A percentile compares a stretch with the other conserved stretches of the same genome.
These are phyloP conservation scores for Lathamus discolor DNA, from an alignment of 2,113 vertebrate species.

Conservation along the genomic window DNA sequence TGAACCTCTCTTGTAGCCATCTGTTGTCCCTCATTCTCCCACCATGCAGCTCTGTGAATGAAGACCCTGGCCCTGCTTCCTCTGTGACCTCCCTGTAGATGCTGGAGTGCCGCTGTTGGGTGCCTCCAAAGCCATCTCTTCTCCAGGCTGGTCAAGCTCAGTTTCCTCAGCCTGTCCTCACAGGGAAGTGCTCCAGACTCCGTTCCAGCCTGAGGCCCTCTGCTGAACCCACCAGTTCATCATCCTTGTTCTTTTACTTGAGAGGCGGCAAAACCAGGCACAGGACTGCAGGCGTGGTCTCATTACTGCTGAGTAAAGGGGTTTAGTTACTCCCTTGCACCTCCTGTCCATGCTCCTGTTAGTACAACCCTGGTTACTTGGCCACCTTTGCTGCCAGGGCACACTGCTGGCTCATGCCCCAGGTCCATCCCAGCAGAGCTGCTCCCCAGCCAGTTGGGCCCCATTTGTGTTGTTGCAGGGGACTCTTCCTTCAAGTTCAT, in stretches of 20 bases:
- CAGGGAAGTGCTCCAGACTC: neutral
- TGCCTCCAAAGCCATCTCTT: neutral
- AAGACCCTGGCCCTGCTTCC: neutral
- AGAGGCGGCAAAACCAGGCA: neutral
- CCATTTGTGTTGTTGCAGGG: neutral
- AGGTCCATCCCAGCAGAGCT: neutral
- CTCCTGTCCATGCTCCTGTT: neutral
- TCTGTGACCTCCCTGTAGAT: neutral
- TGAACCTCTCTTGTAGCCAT: neutral
- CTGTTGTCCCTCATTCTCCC: neutral
- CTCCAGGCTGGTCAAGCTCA: neutral
- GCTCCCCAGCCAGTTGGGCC: neutral
- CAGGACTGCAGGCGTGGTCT: neutral
- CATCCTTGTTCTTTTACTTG: neutral
- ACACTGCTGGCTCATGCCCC: neutral
- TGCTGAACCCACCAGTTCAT: neutral
- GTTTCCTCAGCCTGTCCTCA: neutral
- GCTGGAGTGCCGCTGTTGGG: neutral
- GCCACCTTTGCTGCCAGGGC: neutral
- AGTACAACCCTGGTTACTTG: neutral
- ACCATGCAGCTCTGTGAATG: neutral
- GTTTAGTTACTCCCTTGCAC: neutral
- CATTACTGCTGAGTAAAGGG: neutral
- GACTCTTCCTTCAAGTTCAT: neutral
- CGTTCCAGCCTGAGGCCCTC: fast-evolving